Base-by-base conservation (phyloP, 2,888 invertebrate genomes). In the Heliconius aoede region DNA sequence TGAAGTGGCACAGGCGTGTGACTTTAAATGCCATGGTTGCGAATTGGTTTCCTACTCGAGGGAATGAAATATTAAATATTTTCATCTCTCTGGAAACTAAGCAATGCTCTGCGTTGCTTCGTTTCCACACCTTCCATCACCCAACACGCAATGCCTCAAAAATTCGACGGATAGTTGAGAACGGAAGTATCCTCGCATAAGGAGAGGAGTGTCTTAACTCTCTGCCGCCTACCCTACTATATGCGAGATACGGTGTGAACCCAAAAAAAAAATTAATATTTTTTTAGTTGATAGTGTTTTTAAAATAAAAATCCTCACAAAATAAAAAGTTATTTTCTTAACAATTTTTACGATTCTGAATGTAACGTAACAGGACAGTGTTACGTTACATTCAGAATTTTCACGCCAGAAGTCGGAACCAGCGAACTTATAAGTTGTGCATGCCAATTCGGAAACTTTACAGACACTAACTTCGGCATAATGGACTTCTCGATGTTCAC, bases 361-460 rank as follows among this genome's bases (percentile, higher is more conserved):
- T n/a, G n/a, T n/a, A n/a, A 46, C 46, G 2, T 18, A n/a, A 18
- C 46, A 46, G 18, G 18, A 7, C 18, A 5, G 18, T 46, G 46
- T 46, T 18, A 46, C 72, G 75, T 69, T 77, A 72, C 40, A 72
- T 77, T 73, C 69, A 71, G 51, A 75, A 68, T 77, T 64, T 73
- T 69, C 68, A 51, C 51, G 46, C 51, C 55, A 69, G 55, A 73
- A 72, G 67, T 72, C 55, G 73, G 32, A 73, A 80, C 76, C 78
- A 72, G 73, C 61, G 64, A 79, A 81, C 80, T 78, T 79, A 73
- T 78, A 81, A 83, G 82, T 82, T 80, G 75, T 81, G 83, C 82
- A 84, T 83, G 82, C 82, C 84, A 83, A 82, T 78, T 80, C 79
- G 76, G 74, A 80, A 84, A 83, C 81, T 83, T 84, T 79, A 77